Evolutionary conservation across 2,888 invertebrate species (phyloP), one percentile per base, ranked within the genome.

Genomic region (Cremastobaeus sp.): DNA sequence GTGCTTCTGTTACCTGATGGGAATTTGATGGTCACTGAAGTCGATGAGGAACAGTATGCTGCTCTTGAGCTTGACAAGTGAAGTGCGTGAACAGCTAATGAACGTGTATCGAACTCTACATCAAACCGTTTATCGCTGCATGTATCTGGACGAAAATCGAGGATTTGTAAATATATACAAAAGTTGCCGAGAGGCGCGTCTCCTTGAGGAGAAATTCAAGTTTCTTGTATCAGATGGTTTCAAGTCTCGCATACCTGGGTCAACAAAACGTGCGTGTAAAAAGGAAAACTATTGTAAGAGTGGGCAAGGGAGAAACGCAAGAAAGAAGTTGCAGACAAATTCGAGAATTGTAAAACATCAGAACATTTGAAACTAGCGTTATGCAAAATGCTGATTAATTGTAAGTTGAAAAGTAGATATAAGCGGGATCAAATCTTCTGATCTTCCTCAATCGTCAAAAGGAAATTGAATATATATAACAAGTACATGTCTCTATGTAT

Each of bases 1-100:
- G 94, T 95, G 4, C 89, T 95, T n/a, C 89, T 95, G 82, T 89
- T 95, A 79, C 95, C 95, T 5, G 95, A 95, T 85, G 95, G 95
- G 74, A 94, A 93, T 82, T 90, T 95, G 71, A 95, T 95, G 90
- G 94, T 95, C 92, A 95, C 95, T 3, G 95, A 95, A 88, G 92
- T 96, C 73, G 94, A 95, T 80, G 95, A 94, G 81, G 95, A 95
- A 82, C 95, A 96, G 84, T 95, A 93, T 79, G 93, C 93, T 75
- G 93, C 93, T 17, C 82, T 92, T 86, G 81, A 90, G 89, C 82
- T 92, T 85, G 89, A 90, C 88, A 83, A 92, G 90, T 88, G 91
- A 88, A 81, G 65, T 39, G 35, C 39, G 25, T 35, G 28, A 52
- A 15, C 52, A 14, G 8, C 11, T 1, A 11, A 41, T 54, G 30